Percentiles rank a stretch among this genome's conserved stretches.
These are phyloP conservation scores for Scolanthus callimorphus DNA, from an alignment of 92 coral and sea anemone genomes.

Conservation along the genomic window DNA sequence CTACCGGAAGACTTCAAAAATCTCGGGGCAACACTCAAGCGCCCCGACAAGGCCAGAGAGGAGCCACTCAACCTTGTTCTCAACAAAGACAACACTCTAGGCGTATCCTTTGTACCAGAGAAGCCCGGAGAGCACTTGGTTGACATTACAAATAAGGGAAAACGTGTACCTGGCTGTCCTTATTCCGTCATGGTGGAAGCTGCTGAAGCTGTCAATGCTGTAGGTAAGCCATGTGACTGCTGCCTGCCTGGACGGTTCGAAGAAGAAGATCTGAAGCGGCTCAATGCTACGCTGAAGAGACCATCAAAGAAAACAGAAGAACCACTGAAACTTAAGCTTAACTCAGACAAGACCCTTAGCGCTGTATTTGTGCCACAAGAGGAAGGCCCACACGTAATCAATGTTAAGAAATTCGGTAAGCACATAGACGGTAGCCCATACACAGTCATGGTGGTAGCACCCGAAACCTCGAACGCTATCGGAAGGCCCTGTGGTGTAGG, in stretches of 20 bases:
- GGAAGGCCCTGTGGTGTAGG: constrained; percentile 99
- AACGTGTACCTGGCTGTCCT: constrained; percentile 97
- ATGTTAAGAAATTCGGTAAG: constrained; percentile 73
- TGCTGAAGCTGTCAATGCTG: constrained; percentile 95
- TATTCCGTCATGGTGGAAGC: constrained; percentile 99
- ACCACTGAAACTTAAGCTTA: constrained; percentile 66
- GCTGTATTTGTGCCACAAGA: constrained; percentile 93
- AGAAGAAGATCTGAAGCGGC: constrained; percentile 75
- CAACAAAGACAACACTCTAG: constrained; percentile 86
- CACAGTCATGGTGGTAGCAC: constrained; percentile 92
- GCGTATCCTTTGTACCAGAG: constrained; percentile 88
- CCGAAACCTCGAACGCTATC: constrained; percentile 79
- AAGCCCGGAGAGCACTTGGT: constrained; percentile 98
- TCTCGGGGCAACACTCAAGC: constrained; percentile 74
- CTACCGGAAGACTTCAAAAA: constrained; percentile 89
- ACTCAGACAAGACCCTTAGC: constrained; percentile 80
- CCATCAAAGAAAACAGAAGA: constrained; percentile 85
- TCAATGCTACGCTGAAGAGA: constrained; percentile 84
- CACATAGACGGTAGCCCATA: constrained; percentile 88
- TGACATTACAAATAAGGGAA: constrained; percentile 74
- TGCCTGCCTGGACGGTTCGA: constrained; percentile 69
- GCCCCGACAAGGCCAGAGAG: constrained; percentile 82
- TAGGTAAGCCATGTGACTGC: constrained; percentile 92
- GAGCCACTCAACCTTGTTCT: constrained; percentile 87
- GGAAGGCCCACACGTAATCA: constrained; percentile 86